A percentile compares a stretch with the other conserved stretches of the same genome.
Evolutionary conservation across 2,888 invertebrate genomes (phyloP).

Genomic region (Machimus rusticus): DNA sequence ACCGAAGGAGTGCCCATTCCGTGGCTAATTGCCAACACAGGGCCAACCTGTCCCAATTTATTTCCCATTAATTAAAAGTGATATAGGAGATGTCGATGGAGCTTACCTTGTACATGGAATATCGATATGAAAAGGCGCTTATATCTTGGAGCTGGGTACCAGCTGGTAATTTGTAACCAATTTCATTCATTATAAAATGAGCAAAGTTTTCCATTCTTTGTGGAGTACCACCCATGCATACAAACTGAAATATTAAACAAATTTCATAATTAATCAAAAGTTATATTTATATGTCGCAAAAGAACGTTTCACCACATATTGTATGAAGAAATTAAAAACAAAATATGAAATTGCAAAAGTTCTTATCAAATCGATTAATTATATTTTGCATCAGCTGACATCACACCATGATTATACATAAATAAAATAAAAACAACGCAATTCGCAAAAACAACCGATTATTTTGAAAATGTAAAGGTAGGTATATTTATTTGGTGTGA

Average conservation of each 20-base stretch:
- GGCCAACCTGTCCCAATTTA: constrained; percentile 55
- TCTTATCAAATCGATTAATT: not conserved
- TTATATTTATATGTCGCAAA: not conserved
- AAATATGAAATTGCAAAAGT: not conserved
- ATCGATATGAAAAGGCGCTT: constrained; percentile 89
- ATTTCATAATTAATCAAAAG: not conserved
- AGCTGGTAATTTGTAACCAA: constrained; percentile 87
- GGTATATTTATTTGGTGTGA: not conserved
- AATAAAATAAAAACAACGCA: not conserved
- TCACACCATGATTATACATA: not conserved
- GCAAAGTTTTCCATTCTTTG: constrained; percentile 94
- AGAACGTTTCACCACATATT: not conserved
- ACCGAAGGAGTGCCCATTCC: constrained; percentile 98
- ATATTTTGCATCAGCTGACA: not conserved
- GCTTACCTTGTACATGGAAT: constrained; percentile 93
- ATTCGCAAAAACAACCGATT: not conserved
- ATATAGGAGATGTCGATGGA: not conserved
- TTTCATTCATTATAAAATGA: constrained; percentile 87
- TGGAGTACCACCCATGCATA: constrained; percentile 96
- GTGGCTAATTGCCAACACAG: constrained; percentile 68
- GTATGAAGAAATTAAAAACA: not conserved
- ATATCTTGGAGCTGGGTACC: constrained; percentile 89
- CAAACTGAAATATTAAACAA: constrained; percentile 73
- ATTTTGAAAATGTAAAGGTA: not conserved
- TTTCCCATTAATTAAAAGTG: not conserved